These are phyloP conservation scores for Glyphotaelius pellucidus DNA, from an alignment of 2,888 invertebrate genomes.

Conservation along the genomic window DNA sequence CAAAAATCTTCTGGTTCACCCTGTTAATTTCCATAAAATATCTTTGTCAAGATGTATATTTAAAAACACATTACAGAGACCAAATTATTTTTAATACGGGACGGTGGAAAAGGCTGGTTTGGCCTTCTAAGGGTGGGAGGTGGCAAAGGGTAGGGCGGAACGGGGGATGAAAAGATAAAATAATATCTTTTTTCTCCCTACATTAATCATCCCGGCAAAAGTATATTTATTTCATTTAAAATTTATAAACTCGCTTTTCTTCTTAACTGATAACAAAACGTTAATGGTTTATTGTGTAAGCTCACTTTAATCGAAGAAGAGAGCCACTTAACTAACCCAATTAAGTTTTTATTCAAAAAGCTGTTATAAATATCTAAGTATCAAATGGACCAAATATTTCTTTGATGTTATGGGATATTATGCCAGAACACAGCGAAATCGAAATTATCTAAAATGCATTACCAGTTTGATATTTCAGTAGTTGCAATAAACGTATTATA, in stretches of 20 bases:
- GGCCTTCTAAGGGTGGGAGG: neutral
- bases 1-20: neutral
- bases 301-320: neutral
- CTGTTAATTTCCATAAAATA: conserved; percentile 14
- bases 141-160: conserved; percentile 35
- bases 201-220: conserved; percentile 64
- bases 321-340: neutral
- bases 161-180: conserved; percentile 61
- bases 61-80: conserved; percentile 64
- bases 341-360: too few species aligned
- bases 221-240: conserved; percentile 62
- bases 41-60: conserved; percentile 50
- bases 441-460: too few species aligned
- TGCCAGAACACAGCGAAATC: too few species aligned
- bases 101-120: neutral
- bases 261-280: conserved; percentile 58
- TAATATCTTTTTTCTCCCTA: conserved; percentile 64
- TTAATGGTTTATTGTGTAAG: conserved; percentile 17
- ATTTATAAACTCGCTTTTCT: conserved; percentile 61
- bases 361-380: too few species aligned
- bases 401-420: too few species aligned
- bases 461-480: too few species aligned
- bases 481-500: too few species aligned
- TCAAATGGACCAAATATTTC: too few species aligned
- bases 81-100: conserved; percentile 58